These are phyloP conservation scores for Xenopus laevis DNA, from an alignment of 2,113 vertebrate species.

Conservation along the genomic window DNA sequence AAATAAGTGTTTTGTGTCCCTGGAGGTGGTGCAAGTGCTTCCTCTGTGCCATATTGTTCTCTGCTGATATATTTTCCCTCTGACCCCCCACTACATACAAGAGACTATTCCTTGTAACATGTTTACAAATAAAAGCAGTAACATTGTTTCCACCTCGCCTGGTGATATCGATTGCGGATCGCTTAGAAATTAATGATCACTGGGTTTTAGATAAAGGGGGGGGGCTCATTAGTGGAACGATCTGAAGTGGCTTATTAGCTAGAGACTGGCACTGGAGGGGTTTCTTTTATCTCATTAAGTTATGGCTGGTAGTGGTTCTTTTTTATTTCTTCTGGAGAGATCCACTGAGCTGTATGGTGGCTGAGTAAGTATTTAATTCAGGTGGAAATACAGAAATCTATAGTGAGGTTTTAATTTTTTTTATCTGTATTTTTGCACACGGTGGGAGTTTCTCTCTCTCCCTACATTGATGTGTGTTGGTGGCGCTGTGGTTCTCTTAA, in stretches of 20 bases:
- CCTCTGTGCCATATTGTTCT: neutral
- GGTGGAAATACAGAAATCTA: neutral
- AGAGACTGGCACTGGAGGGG: conserved; percentile 62
- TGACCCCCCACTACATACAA: neutral
- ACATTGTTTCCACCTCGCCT: neutral
- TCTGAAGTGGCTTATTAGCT: conserved; percentile 40
- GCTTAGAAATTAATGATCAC: neutral
- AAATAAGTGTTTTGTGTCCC: too few relatives aligned
- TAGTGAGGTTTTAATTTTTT: conserved; percentile 38
- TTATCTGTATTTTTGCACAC: conserved; percentile 58
- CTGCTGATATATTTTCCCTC: neutral
- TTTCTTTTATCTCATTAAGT: conserved; percentile 68
- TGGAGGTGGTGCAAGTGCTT: too few relatives aligned
- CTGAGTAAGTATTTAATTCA: neutral
- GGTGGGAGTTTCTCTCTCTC: conserved; percentile 70
- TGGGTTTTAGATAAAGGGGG: neutral
- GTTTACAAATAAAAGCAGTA: neutral
- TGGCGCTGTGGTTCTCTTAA: conserved; percentile 71
- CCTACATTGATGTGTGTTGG: conserved; percentile 69
- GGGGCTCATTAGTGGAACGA: neutral
- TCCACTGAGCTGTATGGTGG: conserved; percentile 50
- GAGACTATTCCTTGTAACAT: too few relatives aligned
- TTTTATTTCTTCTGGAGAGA: conserved; percentile 56
- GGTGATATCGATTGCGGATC: neutral
- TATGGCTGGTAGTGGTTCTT: conserved; percentile 60